Percentiles rank a stretch among this genome's conserved stretches.
These are phyloP conservation scores for Perithous albicinctus DNA, from an alignment of 2,888 invertebrate genomes.

Conservation along the genomic window DNA sequence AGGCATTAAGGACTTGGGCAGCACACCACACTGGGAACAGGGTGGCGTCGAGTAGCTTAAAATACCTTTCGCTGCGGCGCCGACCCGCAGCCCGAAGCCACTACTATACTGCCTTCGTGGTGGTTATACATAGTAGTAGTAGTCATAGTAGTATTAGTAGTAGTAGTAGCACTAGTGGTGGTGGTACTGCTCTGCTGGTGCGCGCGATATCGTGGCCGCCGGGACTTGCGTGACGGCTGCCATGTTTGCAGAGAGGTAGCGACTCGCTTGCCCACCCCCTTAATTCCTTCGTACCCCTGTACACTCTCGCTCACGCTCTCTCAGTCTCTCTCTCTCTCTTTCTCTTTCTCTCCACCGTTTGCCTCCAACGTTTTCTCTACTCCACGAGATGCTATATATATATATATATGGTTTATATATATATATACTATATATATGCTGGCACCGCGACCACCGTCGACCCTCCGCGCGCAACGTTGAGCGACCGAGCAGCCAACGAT, in stretches of 20 bases:
- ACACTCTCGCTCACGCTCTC: no score
- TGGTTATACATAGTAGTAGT: constrained; percentile 18
- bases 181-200: constrained; percentile 17
- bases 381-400: not conserved
- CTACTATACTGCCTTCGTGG: constrained; percentile 6
- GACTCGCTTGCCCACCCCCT: constrained; percentile 69
- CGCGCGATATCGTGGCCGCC: constrained; percentile 67
- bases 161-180: constrained; percentile 43
- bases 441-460: constrained; percentile 49
- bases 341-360: constrained; percentile 28
- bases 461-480: constrained; percentile 47
- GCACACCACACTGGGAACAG: constrained; percentile 44
- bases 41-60: constrained; percentile 64
- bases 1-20: constrained; percentile 55
- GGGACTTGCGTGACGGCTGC: constrained; percentile 81
- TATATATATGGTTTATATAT: not conserved
- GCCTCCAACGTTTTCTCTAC: constrained; percentile 17
- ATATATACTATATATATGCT: constrained; percentile 4
- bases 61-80: constrained; percentile 58
- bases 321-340: no score
- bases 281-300: constrained; percentile 69
- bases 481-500: constrained; percentile 64
- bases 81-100: constrained; percentile 35
- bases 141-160: constrained; percentile 21
- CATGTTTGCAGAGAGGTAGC: constrained; percentile 80